A percentile compares a stretch with the other conserved stretches of the same genome.
phyloP scores from a whole-genome alignment of 2,888 invertebrate genomes.

The Cylloceria caligata region DNA sequence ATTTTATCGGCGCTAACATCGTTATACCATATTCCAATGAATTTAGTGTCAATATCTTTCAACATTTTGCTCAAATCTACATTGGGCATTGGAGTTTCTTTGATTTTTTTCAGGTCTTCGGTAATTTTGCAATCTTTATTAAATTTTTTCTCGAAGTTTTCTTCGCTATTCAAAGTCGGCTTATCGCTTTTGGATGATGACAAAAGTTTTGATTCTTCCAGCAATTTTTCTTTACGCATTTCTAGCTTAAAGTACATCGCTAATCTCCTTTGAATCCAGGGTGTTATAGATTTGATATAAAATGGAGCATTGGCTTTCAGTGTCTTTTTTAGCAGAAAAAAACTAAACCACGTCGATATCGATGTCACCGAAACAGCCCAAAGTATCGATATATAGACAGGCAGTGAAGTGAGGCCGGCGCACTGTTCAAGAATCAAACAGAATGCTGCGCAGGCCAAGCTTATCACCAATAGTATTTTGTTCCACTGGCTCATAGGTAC shows the following conservation, averaged over 20 bases:
- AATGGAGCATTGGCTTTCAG: slow-evolving; percentile 78
- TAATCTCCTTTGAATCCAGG: slow-evolving; percentile 73
- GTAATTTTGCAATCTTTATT: slow-evolving; percentile 23
- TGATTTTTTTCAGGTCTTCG: slow-evolving; percentile 37
- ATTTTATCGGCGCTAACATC: slow-evolving; percentile 85
- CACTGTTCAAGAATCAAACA: slow-evolving; percentile 77
- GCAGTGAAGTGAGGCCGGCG: slow-evolving; percentile 73
- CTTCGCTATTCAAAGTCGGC: slow-evolving; percentile 4
- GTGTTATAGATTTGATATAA: slow-evolving; percentile 72
- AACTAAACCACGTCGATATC: slow-evolving; percentile 80
- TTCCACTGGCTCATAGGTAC: slow-evolving; percentile 80
- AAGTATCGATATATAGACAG: slow-evolving; percentile 77
- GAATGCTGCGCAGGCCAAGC: slow-evolving; percentile 72
- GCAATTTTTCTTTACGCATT: slow-evolving; percentile 30
- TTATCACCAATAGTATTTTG: slow-evolving; percentile 75
- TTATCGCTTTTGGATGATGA: neutral
- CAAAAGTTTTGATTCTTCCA: slow-evolving; percentile 10
- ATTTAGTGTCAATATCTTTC: slow-evolving; percentile 84
- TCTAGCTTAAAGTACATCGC: slow-evolving; percentile 55
- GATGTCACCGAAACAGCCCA: slow-evolving; percentile 78
- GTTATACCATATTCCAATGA: slow-evolving; percentile 85
- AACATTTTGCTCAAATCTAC: slow-evolving; percentile 79
- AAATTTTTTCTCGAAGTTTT: slow-evolving; percentile 34
- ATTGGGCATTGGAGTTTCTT: neutral
- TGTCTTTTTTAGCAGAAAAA: slow-evolving; percentile 75